Evolutionary conservation across 1,140 invertebrate genomes (phyloP).

Genomic region (Aphidius ervi): DNA sequence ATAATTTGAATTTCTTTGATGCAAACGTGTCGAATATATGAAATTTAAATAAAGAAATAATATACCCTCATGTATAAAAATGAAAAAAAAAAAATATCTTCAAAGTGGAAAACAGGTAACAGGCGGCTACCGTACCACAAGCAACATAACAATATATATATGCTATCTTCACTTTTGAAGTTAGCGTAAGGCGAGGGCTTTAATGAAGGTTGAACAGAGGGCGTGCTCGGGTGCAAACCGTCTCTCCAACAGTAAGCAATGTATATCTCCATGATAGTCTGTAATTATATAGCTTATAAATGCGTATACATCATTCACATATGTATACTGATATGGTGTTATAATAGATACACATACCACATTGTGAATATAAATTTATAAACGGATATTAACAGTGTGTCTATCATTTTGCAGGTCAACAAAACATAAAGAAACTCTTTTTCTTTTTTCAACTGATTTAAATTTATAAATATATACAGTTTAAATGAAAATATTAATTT

Average conservation of each 20-base stretch:
- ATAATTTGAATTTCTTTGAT: not conserved
- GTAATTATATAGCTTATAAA: constrained; percentile 37
- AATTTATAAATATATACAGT: not conserved
- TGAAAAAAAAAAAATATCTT: constrained; percentile 11
- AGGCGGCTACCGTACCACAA: constrained; percentile 45
- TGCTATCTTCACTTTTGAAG: too few relatives aligned
- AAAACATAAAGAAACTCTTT: too few relatives aligned
- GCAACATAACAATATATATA: not conserved
- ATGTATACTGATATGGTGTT: too few relatives aligned
- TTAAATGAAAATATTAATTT: not conserved
- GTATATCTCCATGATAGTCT: constrained; percentile 36
- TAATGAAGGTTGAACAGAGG: constrained; percentile 51
- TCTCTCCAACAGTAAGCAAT: constrained; percentile 44
- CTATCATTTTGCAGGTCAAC: too few relatives aligned
- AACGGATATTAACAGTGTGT: constrained; percentile 13
- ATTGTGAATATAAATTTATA: too few relatives aligned
- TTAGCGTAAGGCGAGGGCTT: constrained; percentile 25
- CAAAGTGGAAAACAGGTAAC: constrained; percentile 33
- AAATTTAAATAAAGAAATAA: constrained; percentile 6
- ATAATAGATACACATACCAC: too few relatives aligned
- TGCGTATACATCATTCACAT: too few relatives aligned
- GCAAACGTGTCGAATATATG: not conserved
- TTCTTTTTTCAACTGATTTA: not conserved
- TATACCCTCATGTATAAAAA: constrained; percentile 21
- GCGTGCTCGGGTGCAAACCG: constrained; percentile 45